Conservation (phyloP, 2,113 vertebrate species). For the Seriola aureovittata region DNA sequence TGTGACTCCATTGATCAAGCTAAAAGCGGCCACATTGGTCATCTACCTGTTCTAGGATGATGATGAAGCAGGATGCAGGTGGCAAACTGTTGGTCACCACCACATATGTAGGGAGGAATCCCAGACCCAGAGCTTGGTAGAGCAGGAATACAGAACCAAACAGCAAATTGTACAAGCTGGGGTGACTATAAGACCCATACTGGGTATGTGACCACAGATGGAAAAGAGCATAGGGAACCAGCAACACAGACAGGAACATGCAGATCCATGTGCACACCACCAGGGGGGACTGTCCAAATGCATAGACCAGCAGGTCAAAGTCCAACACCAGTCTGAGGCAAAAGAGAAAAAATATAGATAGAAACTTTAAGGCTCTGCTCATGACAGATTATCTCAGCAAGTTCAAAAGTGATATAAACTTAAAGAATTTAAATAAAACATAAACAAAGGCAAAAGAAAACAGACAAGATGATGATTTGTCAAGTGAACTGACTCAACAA, state of each 20-base stretch:
- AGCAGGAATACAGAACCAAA: conserved; percentile 85
- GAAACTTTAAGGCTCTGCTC: background rate
- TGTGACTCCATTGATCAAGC: background rate
- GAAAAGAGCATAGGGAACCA: conserved; percentile 90
- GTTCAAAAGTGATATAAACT: background rate
- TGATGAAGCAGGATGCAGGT: conserved; percentile 91
- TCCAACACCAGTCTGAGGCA: conserved; percentile 90
- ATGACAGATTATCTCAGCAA: background rate
- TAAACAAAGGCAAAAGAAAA: background rate
- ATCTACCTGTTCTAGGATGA: conserved; percentile 95
- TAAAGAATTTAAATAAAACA: background rate
- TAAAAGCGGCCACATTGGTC: background rate
- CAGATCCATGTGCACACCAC: conserved; percentile 91
- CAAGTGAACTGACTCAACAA: background rate
- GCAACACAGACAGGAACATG: conserved; percentile 91
- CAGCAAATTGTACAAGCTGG: conserved; percentile 76
- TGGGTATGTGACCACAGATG: conserved; percentile 88
- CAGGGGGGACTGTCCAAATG: conserved; percentile 90
- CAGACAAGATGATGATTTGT: background rate
- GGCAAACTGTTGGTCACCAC: conserved; percentile 88
- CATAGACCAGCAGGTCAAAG: conserved; percentile 92
- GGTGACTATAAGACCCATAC: conserved; percentile 74
- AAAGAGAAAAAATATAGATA: background rate
- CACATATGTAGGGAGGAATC: conserved; percentile 88
- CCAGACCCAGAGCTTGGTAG: conserved; percentile 89